Evolutionary conservation across 1,140 invertebrate genomes (phyloP).

Genomic region (Drosophila guanche): DNA sequence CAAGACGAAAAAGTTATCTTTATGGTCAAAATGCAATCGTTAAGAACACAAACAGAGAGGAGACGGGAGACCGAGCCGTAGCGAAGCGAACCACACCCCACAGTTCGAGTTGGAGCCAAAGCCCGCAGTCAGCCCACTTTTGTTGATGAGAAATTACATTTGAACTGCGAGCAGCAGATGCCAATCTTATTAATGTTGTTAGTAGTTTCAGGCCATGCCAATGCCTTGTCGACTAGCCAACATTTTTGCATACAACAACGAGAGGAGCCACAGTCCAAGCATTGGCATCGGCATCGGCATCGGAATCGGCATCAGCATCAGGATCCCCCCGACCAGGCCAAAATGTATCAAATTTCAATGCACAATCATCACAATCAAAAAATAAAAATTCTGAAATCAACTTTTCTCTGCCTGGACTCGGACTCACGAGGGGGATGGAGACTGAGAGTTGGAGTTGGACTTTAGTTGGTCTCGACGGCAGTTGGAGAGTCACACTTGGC

Average conservation of each 20-base stretch:
- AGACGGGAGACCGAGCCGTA: slow-evolving; percentile 5
- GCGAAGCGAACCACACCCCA: slow-evolving; percentile 57
- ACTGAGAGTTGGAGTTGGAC: slow-evolving; percentile 11
- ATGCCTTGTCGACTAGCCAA: slow-evolving; percentile 80
- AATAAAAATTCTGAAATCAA: slow-evolving; percentile 82
- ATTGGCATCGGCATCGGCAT: slow-evolving; percentile 4
- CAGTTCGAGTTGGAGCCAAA: neutral
- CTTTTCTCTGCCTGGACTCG: slow-evolving; percentile 30
- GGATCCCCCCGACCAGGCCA: slow-evolving; percentile 31
- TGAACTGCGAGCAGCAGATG: slow-evolving; percentile 78
- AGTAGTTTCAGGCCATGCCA: slow-evolving; percentile 66
- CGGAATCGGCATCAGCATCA: slow-evolving; percentile 22
- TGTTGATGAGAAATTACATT: slow-evolving; percentile 81
- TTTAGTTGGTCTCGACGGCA: slow-evolving; percentile 27
- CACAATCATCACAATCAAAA: slow-evolving; percentile 82
- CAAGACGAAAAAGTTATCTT: slow-evolving; percentile 55
- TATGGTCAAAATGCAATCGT: slow-evolving; percentile 65
- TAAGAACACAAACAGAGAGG: slow-evolving; percentile 20
- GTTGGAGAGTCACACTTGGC: slow-evolving; percentile 58
- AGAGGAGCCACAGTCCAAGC: slow-evolving; percentile 11
- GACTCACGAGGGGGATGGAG: neutral
- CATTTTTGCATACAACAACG: slow-evolving; percentile 75
- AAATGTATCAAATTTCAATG: slow-evolving; percentile 83
- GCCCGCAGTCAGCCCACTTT: slow-evolving; percentile 64
- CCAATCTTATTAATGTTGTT: slow-evolving; percentile 80